Base-by-base conservation (phyloP, 2,888 invertebrate genomes). In the Tetragonisca angustula region DNA sequence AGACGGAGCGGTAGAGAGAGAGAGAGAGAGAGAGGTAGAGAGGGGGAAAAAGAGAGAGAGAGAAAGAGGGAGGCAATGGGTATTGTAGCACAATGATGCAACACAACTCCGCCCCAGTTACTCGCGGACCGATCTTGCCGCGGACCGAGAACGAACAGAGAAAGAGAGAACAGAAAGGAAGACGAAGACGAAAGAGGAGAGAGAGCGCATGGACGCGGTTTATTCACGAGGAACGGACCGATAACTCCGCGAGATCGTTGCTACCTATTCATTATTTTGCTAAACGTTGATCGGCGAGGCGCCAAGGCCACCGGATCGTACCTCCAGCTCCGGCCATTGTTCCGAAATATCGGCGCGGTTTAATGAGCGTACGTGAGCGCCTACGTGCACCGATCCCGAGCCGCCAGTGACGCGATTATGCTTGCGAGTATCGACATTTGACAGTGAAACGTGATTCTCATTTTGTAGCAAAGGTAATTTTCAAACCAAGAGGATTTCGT, bases 61-160 rank as follows among this genome's bases (percentile, higher is more conserved):
- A 50, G 77, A 75, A 73, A 59, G 78, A 71, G 86, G 79, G 77
- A 77, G 79, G 76, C 81, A 79, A 74, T 81, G 81, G 83, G 85
- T 83, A 89, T 89, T 85, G 85, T 83, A 86, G 85, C 88, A 73
- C 85, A 85, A 50, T 89, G 90, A 90, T 90, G 90, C 89, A 90
- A 90, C 87, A 84, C 85, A 88, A 91, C 92, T 92, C 90, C 91
- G 92, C 92, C 92, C 92, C 89, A 92, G 91, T 90, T 90, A 91
- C 92, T 89, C 87, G 87, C 89, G 87, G 88, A 84, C 43, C 43
- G 89, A 84, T 88, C 86, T 83, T 79, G 87, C 73, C 78, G 71
- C 49, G 72, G 85, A 70, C n/a, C 72, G 81, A 83, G 83, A 78
- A 78, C 64, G 77, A 76, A 85, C 74, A 80, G 79, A 79, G 65